Conservation (phyloP, 2,888 invertebrate species). For the Cosmorhoe ocellata region DNA sequence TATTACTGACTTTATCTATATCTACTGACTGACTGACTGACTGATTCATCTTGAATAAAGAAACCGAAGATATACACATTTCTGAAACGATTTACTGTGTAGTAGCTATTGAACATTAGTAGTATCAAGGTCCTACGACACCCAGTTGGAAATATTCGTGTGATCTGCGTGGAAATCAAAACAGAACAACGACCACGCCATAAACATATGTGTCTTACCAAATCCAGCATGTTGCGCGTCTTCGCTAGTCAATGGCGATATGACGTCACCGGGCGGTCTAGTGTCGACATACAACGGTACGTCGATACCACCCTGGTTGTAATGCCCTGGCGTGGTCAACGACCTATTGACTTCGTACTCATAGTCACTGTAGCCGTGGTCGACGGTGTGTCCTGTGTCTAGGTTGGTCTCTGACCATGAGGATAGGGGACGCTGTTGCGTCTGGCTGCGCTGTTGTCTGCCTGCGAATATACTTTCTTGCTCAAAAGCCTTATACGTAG, state of each 20-base stretch:
- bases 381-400: constrained; percentile 89
- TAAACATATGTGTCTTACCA: constrained; percentile 46
- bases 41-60: too few species aligned
- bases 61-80: too few species aligned
- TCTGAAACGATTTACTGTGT: too few species aligned
- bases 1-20: too few species aligned
- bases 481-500: too few species aligned
- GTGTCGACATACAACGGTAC: constrained; percentile 89
- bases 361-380: constrained; percentile 83
- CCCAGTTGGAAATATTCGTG: too few species aligned
- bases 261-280: constrained; percentile 61
- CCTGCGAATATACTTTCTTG: constrained; percentile 4
- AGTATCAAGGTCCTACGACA: too few species aligned
- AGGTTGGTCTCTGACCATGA: constrained; percentile 95
- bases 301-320: constrained; percentile 58
- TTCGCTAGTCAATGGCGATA: constrained; percentile 69
- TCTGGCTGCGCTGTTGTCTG: constrained; percentile 7
- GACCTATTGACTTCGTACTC: constrained; percentile 53
- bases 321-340: constrained; percentile 59
- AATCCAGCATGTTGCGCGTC: constrained; percentile 68
- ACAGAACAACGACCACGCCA: too few species aligned
- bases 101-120: too few species aligned
- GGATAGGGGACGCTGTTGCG: constrained; percentile 81
- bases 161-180: too few species aligned
- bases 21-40: too few species aligned